Conservation (phyloP, 2,888 invertebrate genomes). For the Chromoteleia sp. region DNA sequence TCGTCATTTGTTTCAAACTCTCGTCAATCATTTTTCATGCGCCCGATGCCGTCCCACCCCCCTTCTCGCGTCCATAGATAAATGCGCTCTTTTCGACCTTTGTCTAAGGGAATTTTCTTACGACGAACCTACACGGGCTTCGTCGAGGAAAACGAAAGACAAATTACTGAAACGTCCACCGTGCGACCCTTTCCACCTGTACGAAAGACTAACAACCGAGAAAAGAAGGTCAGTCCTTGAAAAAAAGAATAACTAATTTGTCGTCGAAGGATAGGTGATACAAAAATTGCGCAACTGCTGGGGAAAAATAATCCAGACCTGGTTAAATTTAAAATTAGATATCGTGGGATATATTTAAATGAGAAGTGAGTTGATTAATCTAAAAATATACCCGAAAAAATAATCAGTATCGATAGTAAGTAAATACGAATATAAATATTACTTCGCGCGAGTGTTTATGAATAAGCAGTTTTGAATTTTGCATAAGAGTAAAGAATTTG, state of each 20-base stretch:
- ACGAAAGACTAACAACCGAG: slow-evolving; percentile 42
- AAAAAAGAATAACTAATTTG: slow-evolving; percentile 63
- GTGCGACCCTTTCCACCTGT: slow-evolving; percentile 83
- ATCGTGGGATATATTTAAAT: too few species aligned
- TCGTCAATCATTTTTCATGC: slow-evolving; percentile 82
- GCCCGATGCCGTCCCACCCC: slow-evolving; percentile 52
- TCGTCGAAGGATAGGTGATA: slow-evolving; percentile 23
- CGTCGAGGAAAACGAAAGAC: slow-evolving; percentile 81
- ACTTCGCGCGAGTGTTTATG: too few species aligned
- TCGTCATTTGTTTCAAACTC: slow-evolving; percentile 79
- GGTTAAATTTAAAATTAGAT: too few species aligned
- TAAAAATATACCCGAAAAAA: too few species aligned
- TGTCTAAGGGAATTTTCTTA: slow-evolving; percentile 81
- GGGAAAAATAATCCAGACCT: neutral
- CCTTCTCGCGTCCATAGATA: slow-evolving; percentile 40
- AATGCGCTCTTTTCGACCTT: slow-evolving; percentile 80
- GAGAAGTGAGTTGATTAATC: too few species aligned
- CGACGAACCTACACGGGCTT: slow-evolving; percentile 70
- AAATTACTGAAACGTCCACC: slow-evolving; percentile 82
- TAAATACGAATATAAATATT: too few species aligned
- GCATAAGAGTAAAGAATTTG: too few species aligned
- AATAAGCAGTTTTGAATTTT: too few species aligned
- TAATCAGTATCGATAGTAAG: too few species aligned
- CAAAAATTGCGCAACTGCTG: neutral
- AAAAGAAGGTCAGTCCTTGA: slow-evolving; percentile 53